Evolutionary conservation across 2,797 vertebrate species (phyloP).

Genomic region (Cynodonichthys magdalenae): DNA sequence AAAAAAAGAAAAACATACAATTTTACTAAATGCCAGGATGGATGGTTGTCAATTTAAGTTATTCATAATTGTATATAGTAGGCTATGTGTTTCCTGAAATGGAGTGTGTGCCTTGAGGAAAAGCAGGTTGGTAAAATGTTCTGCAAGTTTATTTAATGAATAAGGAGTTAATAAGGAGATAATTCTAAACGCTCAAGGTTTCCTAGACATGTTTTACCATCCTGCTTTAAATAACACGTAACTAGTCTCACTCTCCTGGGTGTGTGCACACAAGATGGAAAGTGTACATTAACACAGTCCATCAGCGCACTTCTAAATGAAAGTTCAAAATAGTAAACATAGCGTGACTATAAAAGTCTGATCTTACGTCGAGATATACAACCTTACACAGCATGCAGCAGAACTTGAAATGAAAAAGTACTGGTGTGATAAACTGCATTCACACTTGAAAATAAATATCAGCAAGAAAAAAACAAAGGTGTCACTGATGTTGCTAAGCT

Average conservation of each 20-base stretch:
- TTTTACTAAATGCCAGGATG: conserved; percentile 36
- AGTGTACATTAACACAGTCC: too few species aligned
- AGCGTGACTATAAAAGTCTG: background rate
- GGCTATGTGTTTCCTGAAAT: conserved; percentile 4
- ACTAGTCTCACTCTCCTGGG: conserved; percentile 20
- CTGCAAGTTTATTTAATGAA: conserved; percentile 64
- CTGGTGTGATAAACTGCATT: conserved; percentile 2
- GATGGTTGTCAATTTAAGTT: conserved; percentile 34
- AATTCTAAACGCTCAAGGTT: conserved; percentile 49
- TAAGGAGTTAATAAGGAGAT: conserved; percentile 26
- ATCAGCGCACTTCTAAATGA: too few species aligned
- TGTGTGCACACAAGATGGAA: conserved; percentile 1
- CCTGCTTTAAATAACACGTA: conserved; percentile 51
- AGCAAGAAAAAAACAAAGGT: conserved; percentile 22
- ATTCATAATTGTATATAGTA: conserved; percentile 13
- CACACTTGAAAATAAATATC: conserved; percentile 13
- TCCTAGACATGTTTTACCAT: conserved; percentile 52
- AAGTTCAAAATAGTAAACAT: conserved; percentile 4
- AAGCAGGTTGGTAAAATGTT: conserved; percentile 43
- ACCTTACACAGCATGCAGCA: conserved; percentile 1
- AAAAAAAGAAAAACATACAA: background rate
- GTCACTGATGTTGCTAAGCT: conserved; percentile 13
- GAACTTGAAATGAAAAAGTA: conserved; percentile 1
- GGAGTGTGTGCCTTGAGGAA: conserved; percentile 39
- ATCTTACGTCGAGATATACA: conserved; percentile 4